Percentiles rank a stretch among this genome's conserved stretches.
Evolutionary conservation across 2,797 vertebrate genomes (phyloP).

Genomic region (Alauda arvensis): DNA sequence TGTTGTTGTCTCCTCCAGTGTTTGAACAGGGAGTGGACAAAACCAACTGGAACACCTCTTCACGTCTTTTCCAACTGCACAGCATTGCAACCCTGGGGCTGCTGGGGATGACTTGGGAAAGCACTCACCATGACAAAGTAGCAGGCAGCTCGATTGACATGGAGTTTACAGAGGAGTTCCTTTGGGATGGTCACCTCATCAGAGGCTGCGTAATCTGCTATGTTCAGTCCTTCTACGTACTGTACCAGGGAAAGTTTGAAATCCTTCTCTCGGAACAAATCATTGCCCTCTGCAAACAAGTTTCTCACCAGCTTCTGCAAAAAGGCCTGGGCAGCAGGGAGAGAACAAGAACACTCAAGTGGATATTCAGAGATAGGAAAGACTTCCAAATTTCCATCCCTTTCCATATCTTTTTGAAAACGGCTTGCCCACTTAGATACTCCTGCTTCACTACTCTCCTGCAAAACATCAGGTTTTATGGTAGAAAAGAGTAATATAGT

Average conservation of each 20-base stretch:
- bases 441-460: neutral
- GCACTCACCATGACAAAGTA: conserved; percentile 87
- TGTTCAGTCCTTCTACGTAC: conserved; percentile 92
- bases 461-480: neutral
- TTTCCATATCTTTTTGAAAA: neutral
- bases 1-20: neutral
- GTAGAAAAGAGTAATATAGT: neutral
- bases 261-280: conserved; percentile 88
- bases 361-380: neutral
- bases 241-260: conserved; percentile 86
- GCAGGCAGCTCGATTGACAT: conserved; percentile 92
- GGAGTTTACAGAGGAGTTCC: conserved; percentile 90
- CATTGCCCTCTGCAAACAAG: conserved; percentile 92
- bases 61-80: neutral
- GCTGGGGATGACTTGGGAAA: neutral
- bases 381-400: neutral
- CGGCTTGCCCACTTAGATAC: neutral
- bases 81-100: neutral
- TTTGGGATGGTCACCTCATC: conserved; percentile 89
- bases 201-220: conserved; percentile 90
- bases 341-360: neutral
- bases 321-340: conserved; percentile 76
- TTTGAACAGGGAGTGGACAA: neutral
- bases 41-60: neutral
- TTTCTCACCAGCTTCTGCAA: conserved; percentile 93